Evolutionary conservation across 1,140 invertebrate genomes (phyloP).

Genomic region (Geopemphigus sp.): DNA sequence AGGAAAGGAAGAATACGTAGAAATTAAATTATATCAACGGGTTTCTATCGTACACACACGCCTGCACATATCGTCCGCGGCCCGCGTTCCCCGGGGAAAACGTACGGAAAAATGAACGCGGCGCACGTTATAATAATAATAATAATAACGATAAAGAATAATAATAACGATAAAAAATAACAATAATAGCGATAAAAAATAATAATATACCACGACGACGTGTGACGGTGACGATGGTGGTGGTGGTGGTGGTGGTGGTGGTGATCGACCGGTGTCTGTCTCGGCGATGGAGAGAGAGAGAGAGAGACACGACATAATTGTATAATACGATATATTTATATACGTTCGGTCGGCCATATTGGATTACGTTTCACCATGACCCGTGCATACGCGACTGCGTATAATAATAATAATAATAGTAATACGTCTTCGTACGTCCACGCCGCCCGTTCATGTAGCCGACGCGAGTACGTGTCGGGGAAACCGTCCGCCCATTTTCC

Average conservation of each 20-base stretch:
- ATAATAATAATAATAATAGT: background rate
- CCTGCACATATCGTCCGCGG: background rate
- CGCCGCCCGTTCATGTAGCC: too few species aligned
- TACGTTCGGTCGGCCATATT: conserved; percentile 6
- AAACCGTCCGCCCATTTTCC: too few species aligned
- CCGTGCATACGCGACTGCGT: conserved; percentile 8
- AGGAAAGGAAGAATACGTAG: background rate
- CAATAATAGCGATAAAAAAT: too few species aligned
- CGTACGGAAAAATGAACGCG: conserved; percentile 36
- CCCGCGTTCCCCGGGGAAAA: conserved; percentile 5
- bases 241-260: too few species aligned
- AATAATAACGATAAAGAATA: conserved; percentile 24
- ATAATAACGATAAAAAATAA: too few species aligned
- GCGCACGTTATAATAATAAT: conserved; percentile 33
- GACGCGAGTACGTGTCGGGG: too few species aligned
- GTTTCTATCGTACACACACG: conserved; percentile 17
- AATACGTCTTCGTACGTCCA: too few species aligned
- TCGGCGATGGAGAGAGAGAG: background rate
- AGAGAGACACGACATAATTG: background rate
- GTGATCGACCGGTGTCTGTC: background rate
- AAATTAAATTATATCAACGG: conserved; percentile 46
- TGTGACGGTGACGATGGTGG: too few species aligned
- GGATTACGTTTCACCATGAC: conserved; percentile 32
- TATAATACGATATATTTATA: background rate
- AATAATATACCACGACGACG: background rate